Evolutionary conservation across 2,113 vertebrate species (phyloP).

Genomic region (Pygoscelis antarcticus): DNA sequence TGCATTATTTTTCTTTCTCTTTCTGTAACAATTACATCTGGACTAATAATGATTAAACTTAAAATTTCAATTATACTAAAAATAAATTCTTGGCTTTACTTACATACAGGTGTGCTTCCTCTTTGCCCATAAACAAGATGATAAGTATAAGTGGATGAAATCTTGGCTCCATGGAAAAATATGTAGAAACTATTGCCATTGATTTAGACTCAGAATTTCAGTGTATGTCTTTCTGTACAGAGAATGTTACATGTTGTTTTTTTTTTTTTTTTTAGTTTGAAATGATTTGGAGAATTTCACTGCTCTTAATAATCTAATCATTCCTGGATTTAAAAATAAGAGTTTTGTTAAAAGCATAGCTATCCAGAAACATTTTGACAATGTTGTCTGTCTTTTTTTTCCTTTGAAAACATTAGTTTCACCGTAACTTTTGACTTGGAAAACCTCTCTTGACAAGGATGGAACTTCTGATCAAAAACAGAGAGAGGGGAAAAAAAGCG

Average conservation of each 20-base stretch:
- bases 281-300: neutral
- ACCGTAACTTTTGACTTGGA: neutral
- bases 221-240: neutral
- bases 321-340: neutral
- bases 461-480: neutral
- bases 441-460: neutral
- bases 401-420: neutral
- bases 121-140: neutral
- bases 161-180: neutral
- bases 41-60: neutral
- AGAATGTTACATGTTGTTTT: neutral
- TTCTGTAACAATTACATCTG: neutral
- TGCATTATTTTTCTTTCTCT: neutral
- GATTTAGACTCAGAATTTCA: neutral
- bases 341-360: neutral
- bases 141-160: neutral
- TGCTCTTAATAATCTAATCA: neutral
- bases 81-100: neutral
- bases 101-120: neutral
- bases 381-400: neutral
- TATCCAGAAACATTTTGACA: neutral
- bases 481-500: accelerated
- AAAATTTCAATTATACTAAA: neutral
- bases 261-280: neutral
- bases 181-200: neutral